phyloP scores from a whole-genome alignment of 2,888 invertebrate genomes.

The Oxycera nigricornis region DNA sequence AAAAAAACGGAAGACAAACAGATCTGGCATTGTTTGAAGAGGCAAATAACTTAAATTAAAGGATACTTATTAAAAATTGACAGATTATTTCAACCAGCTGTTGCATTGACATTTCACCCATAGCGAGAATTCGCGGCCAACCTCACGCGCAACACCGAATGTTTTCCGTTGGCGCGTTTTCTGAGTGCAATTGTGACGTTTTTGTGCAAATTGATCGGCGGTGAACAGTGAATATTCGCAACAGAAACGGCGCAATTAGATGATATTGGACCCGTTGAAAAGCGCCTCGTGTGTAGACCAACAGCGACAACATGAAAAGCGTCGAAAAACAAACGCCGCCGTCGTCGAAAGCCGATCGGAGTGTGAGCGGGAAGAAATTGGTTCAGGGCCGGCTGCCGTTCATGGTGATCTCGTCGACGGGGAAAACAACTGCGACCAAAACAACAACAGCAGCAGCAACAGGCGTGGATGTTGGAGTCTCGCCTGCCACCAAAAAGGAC shows the following conservation, averaged over 20 bases:
- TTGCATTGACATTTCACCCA: no score
- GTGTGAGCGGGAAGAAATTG: conserved; percentile 64
- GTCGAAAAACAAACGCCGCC: conserved; percentile 1
- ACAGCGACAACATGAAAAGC: conserved; percentile 20
- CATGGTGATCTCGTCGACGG: conserved; percentile 64
- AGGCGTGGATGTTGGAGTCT: no score
- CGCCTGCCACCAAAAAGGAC: conserved; percentile 8
- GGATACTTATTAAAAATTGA: no score
- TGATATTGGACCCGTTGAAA: background rate
- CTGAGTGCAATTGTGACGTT: conserved; percentile 8
- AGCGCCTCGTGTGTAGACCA: background rate
- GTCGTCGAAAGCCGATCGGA: conserved; percentile 8
- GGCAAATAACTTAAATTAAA: no score
- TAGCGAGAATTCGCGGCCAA: conserved; percentile 17
- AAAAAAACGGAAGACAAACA: no score
- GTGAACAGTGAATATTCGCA: background rate
- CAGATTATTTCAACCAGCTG: conserved; percentile 4
- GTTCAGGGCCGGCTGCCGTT: conserved; percentile 70
- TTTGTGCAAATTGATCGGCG: background rate
- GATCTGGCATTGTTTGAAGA: no score
- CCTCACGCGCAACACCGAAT: conserved; percentile 20
- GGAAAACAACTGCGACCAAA: conserved; percentile 43
- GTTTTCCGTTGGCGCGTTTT: conserved; percentile 41
- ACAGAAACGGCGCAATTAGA: background rate
- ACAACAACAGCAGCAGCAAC: conserved; percentile 32